phyloP scores from a whole-genome alignment of 2,888 invertebrate genomes.

The Neoaliturus tenellus region DNA sequence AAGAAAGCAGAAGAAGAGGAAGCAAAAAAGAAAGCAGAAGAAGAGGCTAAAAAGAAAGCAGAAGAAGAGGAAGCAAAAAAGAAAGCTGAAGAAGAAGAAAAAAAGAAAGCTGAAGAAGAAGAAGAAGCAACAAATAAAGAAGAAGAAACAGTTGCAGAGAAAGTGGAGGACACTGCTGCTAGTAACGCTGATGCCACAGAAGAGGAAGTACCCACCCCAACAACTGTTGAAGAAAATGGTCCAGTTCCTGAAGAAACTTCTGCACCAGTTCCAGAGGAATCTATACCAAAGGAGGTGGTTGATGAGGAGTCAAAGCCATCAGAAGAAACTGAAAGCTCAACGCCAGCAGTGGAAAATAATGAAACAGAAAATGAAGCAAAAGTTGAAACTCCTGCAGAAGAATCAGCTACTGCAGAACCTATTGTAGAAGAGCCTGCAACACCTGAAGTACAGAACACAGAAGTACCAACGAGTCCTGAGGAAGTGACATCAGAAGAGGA shows the following conservation, averaged over 20 bases:
- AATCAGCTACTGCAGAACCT: slow-evolving; percentile 58
- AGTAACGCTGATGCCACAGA: slow-evolving; percentile 32
- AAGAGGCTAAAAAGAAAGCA: slow-evolving; percentile 61
- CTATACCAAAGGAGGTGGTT: slow-evolving; percentile 66
- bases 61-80: slow-evolving; percentile 79
- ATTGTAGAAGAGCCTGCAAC: slow-evolving; percentile 59
- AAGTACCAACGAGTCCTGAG: slow-evolving; percentile 49
- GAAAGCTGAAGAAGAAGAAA: slow-evolving; percentile 78
- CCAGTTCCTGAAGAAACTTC: slow-evolving; percentile 59
- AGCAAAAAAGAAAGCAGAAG: slow-evolving; percentile 71
- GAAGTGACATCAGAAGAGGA: slow-evolving; percentile 74
- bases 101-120: slow-evolving; percentile 68
- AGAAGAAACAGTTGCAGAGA: slow-evolving; percentile 75
- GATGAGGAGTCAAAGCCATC: slow-evolving; percentile 68
- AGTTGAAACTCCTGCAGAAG: slow-evolving; percentile 68
- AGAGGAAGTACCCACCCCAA: slow-evolving; percentile 77
- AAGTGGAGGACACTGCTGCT: slow-evolving; percentile 75
- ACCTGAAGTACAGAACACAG: slow-evolving; percentile 73
- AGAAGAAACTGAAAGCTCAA: slow-evolving; percentile 65
- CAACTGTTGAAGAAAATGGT: slow-evolving; percentile 69
- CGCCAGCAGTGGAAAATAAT: background rate
- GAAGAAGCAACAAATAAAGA: slow-evolving; percentile 71
- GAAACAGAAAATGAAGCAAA: slow-evolving; percentile 68
- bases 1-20: slow-evolving; percentile 68
- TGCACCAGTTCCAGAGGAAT: slow-evolving; percentile 52